These are phyloP conservation scores for Nomada goodeniana DNA, from an alignment of 2,888 invertebrate species.

Conservation along the genomic window DNA sequence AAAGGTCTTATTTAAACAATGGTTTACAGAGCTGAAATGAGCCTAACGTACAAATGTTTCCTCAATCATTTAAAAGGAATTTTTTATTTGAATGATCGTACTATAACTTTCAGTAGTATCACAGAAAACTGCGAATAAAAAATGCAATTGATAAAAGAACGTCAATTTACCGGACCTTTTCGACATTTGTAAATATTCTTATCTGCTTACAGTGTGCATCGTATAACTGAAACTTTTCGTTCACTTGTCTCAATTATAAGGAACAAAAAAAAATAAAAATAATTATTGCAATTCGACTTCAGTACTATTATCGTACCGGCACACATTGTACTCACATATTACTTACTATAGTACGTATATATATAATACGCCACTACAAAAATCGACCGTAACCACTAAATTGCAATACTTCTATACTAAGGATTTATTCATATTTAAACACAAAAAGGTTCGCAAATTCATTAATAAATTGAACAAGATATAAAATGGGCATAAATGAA, in stretches of 20 bases:
- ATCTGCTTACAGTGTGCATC: slow-evolving; percentile 69
- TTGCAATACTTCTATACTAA: too few species aligned
- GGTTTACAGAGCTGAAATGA: slow-evolving; percentile 2
- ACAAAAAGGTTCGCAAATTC: neutral
- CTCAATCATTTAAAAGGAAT: slow-evolving; percentile 12
- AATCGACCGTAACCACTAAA: too few species aligned
- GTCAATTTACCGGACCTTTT: slow-evolving; percentile 38
- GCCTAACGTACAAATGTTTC: slow-evolving; percentile 38
- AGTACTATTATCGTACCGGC: neutral
- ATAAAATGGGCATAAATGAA: neutral
- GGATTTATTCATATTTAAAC: too few species aligned
- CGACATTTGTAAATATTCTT: slow-evolving; percentile 66
- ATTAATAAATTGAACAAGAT: neutral
- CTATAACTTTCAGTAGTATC: slow-evolving; percentile 23
- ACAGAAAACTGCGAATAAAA: slow-evolving; percentile 13
- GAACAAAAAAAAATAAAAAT: slow-evolving; percentile 60
- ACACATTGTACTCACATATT: too few species aligned
- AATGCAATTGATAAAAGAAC: slow-evolving; percentile 21
- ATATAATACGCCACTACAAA: too few species aligned
- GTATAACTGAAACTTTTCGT: slow-evolving; percentile 67
- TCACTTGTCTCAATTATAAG: slow-evolving; percentile 60
- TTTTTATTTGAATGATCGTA: slow-evolving; percentile 27
- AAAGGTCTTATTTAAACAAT: slow-evolving; percentile 9
- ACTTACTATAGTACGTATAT: too few species aligned
- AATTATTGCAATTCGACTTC: slow-evolving; percentile 12